Evolutionary conservation across 1,140 invertebrate genomes (phyloP).

Genomic region (Zaprionus kolodkinae): DNA sequence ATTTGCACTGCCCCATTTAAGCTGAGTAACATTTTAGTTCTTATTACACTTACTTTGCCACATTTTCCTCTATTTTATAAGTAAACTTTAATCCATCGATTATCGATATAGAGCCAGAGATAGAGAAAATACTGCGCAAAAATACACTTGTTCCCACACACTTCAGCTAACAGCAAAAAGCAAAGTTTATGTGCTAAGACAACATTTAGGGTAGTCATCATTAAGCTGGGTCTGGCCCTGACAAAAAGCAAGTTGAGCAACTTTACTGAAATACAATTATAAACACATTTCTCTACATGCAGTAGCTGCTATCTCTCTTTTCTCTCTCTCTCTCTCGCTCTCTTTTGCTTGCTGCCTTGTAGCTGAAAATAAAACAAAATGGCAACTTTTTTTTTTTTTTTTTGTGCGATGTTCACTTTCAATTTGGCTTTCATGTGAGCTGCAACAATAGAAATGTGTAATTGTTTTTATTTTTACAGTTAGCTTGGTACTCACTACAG

Average conservation of each 20-base stretch:
- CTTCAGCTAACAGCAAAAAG: not conserved
- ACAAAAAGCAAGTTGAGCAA: slow-evolving; percentile 35
- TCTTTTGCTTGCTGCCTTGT: not conserved
- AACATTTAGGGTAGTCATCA: slow-evolving; percentile 26
- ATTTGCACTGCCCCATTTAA: too few relatives aligned
- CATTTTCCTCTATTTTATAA: not conserved
- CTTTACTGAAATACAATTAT: slow-evolving; percentile 64
- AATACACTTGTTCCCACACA: not conserved
- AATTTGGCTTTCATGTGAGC: slow-evolving; percentile 69
- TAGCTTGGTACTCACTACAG: slow-evolving; percentile 1
- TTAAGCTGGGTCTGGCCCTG: slow-evolving; percentile 15
- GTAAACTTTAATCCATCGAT: not conserved
- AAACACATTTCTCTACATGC: slow-evolving; percentile 60
- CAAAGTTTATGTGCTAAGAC: slow-evolving; percentile 15
- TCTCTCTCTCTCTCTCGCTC: not conserved
- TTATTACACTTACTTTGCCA: not conserved
- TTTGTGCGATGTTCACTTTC: slow-evolving; percentile 62
- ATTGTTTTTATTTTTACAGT: slow-evolving; percentile 53
- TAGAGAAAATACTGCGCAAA: not conserved
- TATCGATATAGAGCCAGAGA: not conserved
- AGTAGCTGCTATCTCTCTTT: not conserved
- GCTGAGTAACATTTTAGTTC: not conserved
- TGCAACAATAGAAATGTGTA: slow-evolving; percentile 62
- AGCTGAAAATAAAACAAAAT: slow-evolving; percentile 13
- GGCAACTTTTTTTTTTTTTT: slow-evolving; percentile 49